Conservation (phyloP, 2,797 vertebrate genomes). For the Nyctalus aviator region DNA sequence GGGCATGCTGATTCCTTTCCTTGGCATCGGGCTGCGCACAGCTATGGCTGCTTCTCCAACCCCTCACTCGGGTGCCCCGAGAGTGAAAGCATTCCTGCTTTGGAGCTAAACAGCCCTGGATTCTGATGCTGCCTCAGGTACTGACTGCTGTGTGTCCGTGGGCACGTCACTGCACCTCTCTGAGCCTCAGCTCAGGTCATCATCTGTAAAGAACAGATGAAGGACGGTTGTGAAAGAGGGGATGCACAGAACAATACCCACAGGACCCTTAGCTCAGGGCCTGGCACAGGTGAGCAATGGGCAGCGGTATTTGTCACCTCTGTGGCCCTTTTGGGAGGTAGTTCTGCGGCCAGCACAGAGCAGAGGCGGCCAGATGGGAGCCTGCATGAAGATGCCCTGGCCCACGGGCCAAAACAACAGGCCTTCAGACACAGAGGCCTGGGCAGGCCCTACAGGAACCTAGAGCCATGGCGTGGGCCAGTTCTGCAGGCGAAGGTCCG, state of each 20-base stretch:
- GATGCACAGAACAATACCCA: no score
- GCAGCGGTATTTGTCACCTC: accelerated
- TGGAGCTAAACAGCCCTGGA: background rate
- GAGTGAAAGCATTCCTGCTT: background rate
- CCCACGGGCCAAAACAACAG: background rate
- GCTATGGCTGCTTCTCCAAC: background rate
- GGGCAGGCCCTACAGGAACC: background rate
- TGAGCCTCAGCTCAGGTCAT: background rate
- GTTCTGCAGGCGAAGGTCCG: background rate
- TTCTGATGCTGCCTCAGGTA: background rate
- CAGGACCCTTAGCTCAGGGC: background rate
- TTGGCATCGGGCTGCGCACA: background rate
- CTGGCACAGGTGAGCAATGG: background rate
- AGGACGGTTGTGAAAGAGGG: background rate
- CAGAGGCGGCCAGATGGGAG: background rate
- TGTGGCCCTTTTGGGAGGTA: background rate
- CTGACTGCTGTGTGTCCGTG: background rate
- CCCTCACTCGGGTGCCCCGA: accelerated
- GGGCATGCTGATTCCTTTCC: background rate
- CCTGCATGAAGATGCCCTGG: background rate
- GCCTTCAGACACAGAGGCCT: background rate
- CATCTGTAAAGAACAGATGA: background rate
- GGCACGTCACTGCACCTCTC: background rate
- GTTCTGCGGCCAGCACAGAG: background rate
- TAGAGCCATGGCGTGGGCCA: background rate